Evolutionary conservation across 23 tunicate species (phyloP).

Genomic region (Trididemnum nubilum): DNA sequence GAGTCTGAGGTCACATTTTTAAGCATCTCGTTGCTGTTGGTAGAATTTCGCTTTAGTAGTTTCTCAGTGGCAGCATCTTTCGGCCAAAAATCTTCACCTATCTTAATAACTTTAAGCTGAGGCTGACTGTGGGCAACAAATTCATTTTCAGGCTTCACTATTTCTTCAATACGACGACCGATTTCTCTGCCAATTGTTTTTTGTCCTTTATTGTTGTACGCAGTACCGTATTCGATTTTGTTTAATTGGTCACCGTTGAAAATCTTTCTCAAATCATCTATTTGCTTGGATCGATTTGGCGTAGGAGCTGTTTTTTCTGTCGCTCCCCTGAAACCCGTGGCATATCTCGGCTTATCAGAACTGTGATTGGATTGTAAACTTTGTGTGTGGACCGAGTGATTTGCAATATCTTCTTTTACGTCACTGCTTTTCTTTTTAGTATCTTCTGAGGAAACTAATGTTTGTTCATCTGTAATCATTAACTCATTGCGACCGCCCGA

Average conservation of each 20-base stretch:
- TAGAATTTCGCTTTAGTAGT: slow-evolving; percentile 32
- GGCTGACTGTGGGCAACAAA: slow-evolving; percentile 41
- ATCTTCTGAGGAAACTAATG: slow-evolving; percentile 44
- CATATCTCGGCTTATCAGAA: not conserved
- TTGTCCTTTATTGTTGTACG: slow-evolving; percentile 2
- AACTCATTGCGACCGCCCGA: slow-evolving; percentile 44
- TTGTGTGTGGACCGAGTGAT: slow-evolving; percentile 44
- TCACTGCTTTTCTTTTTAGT: slow-evolving; percentile 15
- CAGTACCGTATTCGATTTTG: slow-evolving; percentile 1
- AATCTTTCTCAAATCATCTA: not conserved
- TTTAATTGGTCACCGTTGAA: slow-evolving; percentile 3
- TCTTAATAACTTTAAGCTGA: slow-evolving; percentile 62
- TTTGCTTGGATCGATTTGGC: not conserved
- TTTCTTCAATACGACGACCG: not conserved
- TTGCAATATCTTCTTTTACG: slow-evolving; percentile 31
- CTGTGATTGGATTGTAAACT: slow-evolving; percentile 21
- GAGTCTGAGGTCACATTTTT: not conserved
- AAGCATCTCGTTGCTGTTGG: not conserved
- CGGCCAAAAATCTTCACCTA: slow-evolving; percentile 91
- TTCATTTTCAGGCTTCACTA: not conserved
- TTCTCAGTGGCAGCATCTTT: slow-evolving; percentile 79
- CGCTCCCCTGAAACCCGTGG: not conserved
- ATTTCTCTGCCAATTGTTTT: not conserved
- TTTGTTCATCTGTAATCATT: slow-evolving; percentile 60
- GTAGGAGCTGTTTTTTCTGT: not conserved